Conservation (phyloP, 2,113 vertebrate species). For the Hippocampus mohnikei region DNA sequence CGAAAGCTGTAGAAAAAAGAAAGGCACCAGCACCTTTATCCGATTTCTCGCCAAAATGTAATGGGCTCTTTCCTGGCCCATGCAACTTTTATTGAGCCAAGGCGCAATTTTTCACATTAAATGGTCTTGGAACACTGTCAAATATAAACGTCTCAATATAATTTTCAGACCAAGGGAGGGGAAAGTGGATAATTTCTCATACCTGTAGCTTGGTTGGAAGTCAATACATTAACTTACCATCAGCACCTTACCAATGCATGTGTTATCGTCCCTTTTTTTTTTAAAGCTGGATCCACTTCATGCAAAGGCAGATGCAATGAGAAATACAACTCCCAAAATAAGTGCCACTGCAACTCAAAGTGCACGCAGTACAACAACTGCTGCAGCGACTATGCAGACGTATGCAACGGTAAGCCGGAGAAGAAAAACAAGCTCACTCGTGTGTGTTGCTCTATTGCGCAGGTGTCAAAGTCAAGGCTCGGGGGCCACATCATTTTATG, state of each 20-base stretch:
- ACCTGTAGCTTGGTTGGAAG: neutral
- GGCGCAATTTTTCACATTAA: neutral
- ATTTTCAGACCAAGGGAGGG: neutral
- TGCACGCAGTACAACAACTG: slow-evolving; percentile 68
- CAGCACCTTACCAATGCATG: neutral
- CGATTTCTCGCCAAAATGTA: no score
- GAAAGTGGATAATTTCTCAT: neutral
- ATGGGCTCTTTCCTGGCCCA: no score
- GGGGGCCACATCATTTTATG: no score
- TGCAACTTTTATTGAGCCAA: neutral
- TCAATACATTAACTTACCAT: neutral
- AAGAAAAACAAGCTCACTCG: neutral
- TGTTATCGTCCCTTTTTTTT: neutral
- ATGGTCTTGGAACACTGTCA: neutral
- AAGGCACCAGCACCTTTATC: no score
- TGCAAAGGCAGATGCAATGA: slow-evolving; percentile 78
- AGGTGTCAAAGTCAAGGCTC: no score
- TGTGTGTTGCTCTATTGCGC: neutral
- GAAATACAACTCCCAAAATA: slow-evolving; percentile 63
- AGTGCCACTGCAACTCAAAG: slow-evolving; percentile 77
- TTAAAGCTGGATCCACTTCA: slow-evolving; percentile 48
- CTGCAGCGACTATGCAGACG: slow-evolving; percentile 68
- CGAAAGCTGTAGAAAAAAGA: neutral
- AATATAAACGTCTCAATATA: no score
- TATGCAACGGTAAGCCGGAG: slow-evolving; percentile 72